A percentile compares a stretch with the other conserved stretches of the same genome.
These are phyloP conservation scores for Sebastes glaucus DNA, from an alignment of 2,797 vertebrate species.

Conservation along the genomic window DNA sequence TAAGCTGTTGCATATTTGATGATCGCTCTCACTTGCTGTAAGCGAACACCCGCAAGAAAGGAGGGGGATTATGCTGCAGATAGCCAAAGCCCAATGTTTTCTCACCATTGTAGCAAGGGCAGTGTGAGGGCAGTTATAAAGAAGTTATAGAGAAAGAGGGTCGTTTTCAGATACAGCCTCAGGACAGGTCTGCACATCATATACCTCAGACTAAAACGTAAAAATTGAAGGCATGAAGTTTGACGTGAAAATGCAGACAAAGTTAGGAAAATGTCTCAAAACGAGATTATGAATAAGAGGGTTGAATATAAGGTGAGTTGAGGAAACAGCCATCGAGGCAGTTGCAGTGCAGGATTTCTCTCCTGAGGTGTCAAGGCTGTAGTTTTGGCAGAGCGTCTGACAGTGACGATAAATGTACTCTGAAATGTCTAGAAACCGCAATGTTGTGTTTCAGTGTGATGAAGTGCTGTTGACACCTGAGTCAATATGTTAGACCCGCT, in stretches of 20 bases:
- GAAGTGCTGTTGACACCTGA: constrained; percentile 60
- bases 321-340: background rate
- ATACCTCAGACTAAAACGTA: constrained; percentile 75
- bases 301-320: background rate
- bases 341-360: constrained; percentile 24
- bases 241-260: background rate
- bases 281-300: background rate
- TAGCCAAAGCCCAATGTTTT: constrained; percentile 51
- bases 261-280: background rate
- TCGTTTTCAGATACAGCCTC: constrained; percentile 65
- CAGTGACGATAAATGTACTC: constrained; percentile 60
- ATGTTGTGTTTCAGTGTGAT: constrained; percentile 68
- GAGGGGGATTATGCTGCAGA: constrained; percentile 41
- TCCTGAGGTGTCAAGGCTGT: constrained; percentile 40
- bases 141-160: background rate
- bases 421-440: constrained; percentile 60
- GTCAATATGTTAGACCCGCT: constrained; percentile 57
- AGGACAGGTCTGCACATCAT: constrained; percentile 69
- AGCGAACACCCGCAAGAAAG: constrained; percentile 45
- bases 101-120: constrained; percentile 54
- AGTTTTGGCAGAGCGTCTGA: constrained; percentile 38
- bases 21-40: constrained; percentile 48
- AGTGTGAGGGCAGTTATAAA: constrained; percentile 14
- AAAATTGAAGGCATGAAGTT: constrained; percentile 40
- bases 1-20: constrained; percentile 70